Evolutionary conservation across 2,888 invertebrate genomes (phyloP), one percentile per base, ranked within the genome.

Genomic region (Mimachlamys varia): DNA sequence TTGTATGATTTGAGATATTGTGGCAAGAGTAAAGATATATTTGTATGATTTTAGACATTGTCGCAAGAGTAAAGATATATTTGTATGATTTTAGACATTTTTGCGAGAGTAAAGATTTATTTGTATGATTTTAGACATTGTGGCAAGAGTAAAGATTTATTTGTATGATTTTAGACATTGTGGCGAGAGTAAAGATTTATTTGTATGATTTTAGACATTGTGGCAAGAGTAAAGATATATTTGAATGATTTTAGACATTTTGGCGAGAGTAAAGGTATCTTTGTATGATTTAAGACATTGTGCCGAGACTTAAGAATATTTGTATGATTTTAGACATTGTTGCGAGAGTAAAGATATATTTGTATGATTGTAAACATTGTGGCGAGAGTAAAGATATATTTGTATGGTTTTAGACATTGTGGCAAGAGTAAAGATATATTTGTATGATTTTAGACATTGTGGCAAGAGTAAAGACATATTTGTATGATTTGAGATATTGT

Each of bases 241-340:
- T 53, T 17, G 17, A 58, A 22, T 38, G 13, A 50, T 87, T 91
- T 44, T 93, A 95, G 95, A 94, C 53, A 94, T 95, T 76, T 88
- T 95, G 13, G 88, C 91, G n/a, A 89, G 93, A 19, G 92, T 95
- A 13, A 92, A 90, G 49, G n/a, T n/a, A n/a, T n/a, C n/a, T n/a
- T n/a, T n/a, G n/a, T n/a, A n/a, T n/a, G n/a, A n/a, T n/a, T n/a
- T n/a, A n/a, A n/a, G n/a, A n/a, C n/a, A n/a, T n/a, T n/a, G n/a
- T n/a, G n/a, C n/a, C n/a, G 13, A 53, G 53, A 15, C 15, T 17
- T 12, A 12, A 17, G 12, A 17, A 53, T 2, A 17, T 53, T 53
- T 17, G 17, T 58, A 22, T 38, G 13, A 50, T 87, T 91, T 44
- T 93, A 95, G 95, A 94, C 53, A 94, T 95, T 76, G 88, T 95